Conservation (phyloP, 2,113 vertebrate species). For the Carassius auratus region DNA sequence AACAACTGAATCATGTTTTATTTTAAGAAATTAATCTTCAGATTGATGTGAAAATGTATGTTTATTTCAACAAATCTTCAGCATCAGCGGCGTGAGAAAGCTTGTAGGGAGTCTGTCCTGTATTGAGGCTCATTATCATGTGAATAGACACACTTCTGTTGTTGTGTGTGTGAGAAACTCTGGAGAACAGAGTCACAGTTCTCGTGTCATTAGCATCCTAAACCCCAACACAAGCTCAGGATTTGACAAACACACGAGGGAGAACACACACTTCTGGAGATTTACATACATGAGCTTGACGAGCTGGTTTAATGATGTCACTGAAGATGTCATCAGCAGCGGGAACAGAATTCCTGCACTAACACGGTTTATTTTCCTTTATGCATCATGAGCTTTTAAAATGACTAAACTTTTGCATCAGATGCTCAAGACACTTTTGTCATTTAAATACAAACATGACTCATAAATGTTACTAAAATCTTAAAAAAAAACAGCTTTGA, state of each 20-base stretch:
- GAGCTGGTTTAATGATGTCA: not conserved
- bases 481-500: not conserved
- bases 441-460: not conserved
- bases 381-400: not conserved
- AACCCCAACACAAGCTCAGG: conserved; percentile 19
- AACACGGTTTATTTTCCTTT: not conserved
- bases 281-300: not conserved
- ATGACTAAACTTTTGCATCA: not conserved
- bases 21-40: not conserved
- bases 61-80: not conserved
- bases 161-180: conserved; percentile 78
- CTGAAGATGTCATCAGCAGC: not conserved
- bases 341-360: not conserved
- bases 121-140: conserved; percentile 67
- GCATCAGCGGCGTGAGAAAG: not conserved
- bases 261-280: conserved; percentile 22
- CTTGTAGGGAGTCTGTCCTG: conserved; percentile 29
- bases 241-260: conserved; percentile 37
- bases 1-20: not conserved
- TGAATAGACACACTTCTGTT: conserved; percentile 77
- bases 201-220: conserved; percentile 67
- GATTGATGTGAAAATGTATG: not conserved
- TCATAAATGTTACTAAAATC: not conserved
- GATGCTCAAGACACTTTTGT: not conserved
- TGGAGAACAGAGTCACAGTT: conserved; percentile 71